Percentiles rank a stretch among this genome's conserved stretches.
Conservation (phyloP, 2,797 vertebrate genomes). For the Galaxias olidus region DNA sequence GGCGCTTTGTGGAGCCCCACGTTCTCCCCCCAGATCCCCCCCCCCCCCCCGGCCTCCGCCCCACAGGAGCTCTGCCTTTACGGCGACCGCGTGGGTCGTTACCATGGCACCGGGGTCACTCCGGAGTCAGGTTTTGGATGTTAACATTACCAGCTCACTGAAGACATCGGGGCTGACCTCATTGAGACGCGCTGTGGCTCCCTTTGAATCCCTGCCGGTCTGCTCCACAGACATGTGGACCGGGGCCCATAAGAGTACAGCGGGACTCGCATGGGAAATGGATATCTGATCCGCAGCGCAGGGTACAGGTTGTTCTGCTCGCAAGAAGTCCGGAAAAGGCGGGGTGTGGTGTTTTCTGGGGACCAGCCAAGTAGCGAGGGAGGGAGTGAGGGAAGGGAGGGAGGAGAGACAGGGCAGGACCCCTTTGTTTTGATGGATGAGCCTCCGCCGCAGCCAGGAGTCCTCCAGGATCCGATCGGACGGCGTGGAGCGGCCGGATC, state of each 20-base stretch:
- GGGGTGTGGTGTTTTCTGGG: neutral
- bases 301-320: slow-evolving; percentile 11
- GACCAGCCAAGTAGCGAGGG: neutral
- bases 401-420: neutral
- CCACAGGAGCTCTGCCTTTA: too few species aligned
- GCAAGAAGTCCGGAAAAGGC: neutral
- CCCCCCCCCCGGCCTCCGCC: too few species aligned
- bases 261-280: neutral
- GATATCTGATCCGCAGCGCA: neutral
- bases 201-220: neutral
- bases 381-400: neutral
- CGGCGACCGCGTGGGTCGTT: too few species aligned
- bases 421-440: neutral
- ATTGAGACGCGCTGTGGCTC: neutral
- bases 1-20: too few species aligned
- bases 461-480: too few species aligned
- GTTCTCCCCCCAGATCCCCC: too few species aligned
- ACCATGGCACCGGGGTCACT: neutral
- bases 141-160: neutral
- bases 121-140: neutral
- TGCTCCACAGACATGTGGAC: neutral
- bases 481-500: too few species aligned
- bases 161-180: neutral
- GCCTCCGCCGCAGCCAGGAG: too few species aligned
- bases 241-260: too few species aligned